A percentile compares a stretch with the other conserved stretches of the same genome.
phyloP scores from a whole-genome alignment of 1,140 invertebrate genomes.

The Drosophila pandora region DNA sequence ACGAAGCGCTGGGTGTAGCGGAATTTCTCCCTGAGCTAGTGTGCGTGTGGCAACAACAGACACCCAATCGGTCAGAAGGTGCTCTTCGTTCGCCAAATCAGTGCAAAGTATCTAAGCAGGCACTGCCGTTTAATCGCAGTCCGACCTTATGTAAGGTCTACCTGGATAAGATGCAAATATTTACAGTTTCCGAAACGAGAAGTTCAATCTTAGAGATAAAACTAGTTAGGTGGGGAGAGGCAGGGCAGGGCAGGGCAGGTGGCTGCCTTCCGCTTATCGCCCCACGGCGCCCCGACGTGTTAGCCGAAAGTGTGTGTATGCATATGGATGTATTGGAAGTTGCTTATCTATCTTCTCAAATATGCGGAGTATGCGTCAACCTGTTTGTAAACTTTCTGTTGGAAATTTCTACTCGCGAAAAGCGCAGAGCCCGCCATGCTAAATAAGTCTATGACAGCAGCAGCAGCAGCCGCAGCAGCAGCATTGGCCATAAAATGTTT shows the following conservation, averaged over 20 bases:
- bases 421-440: slow-evolving; percentile 24
- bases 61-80: slow-evolving; percentile 30
- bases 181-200: slow-evolving; percentile 24
- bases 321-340: slow-evolving; percentile 22
- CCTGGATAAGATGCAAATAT: slow-evolving; percentile 44
- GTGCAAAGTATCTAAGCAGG: slow-evolving; percentile 38
- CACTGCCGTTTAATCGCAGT: slow-evolving; percentile 24
- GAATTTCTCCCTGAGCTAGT: slow-evolving; percentile 49
- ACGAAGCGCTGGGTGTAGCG: slow-evolving; percentile 67
- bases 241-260: slow-evolving; percentile 3
- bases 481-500: slow-evolving; percentile 3
- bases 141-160: slow-evolving; percentile 52
- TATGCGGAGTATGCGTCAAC: slow-evolving; percentile 81
- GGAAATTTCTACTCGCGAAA: slow-evolving; percentile 63
- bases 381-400: slow-evolving; percentile 80
- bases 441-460: slow-evolving; percentile 24
- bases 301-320: slow-evolving; percentile 9
- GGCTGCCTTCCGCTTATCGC: slow-evolving; percentile 30
- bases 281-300: slow-evolving; percentile 8
- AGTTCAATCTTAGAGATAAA: slow-evolving; percentile 58
- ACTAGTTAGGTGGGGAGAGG: slow-evolving; percentile 33
- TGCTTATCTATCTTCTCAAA: slow-evolving; percentile 48
- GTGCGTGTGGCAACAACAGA: slow-evolving; percentile 50
- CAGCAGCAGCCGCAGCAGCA: slow-evolving; percentile 36
- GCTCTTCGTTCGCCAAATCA: slow-evolving; percentile 51